phyloP scores from a whole-genome alignment of 2,113 vertebrate species.

The Eidolon helvum region DNA sequence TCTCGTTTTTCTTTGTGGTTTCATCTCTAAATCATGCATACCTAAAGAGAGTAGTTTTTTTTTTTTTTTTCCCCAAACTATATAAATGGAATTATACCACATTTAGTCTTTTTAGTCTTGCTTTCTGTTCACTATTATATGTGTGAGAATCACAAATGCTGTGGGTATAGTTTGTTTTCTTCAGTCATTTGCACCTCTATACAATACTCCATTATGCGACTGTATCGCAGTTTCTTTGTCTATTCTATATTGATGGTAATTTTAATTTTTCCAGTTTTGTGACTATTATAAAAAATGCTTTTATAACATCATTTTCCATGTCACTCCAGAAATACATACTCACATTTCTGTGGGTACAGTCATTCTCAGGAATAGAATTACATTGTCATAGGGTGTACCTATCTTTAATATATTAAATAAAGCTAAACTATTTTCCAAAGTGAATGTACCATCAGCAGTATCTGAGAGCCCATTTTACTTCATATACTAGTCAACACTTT shows the following conservation, averaged over 20 bases:
- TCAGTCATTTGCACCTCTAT: background rate
- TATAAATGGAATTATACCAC: background rate
- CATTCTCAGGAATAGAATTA: background rate
- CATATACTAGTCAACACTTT: background rate
- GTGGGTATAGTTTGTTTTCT: background rate
- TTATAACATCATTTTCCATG: background rate
- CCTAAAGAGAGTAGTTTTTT: background rate
- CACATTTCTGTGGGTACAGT: background rate
- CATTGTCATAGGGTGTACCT: background rate
- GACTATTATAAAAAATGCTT: background rate
- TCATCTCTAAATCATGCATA: background rate
- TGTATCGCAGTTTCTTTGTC: background rate
- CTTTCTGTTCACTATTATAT: background rate
- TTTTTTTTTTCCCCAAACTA: background rate
- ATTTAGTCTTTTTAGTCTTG: background rate
- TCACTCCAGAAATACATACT: background rate
- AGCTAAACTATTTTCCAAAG: background rate
- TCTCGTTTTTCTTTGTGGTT: background rate
- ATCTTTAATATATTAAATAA: background rate
- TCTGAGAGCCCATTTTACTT: background rate
- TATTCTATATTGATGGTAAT: background rate
- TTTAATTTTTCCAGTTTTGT: background rate
- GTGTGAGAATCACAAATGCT: background rate
- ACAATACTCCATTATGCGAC: background rate
- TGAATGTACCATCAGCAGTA: background rate